Conservation (phyloP, 2,113 vertebrate species). For the Theropithecus gelada region DNA sequence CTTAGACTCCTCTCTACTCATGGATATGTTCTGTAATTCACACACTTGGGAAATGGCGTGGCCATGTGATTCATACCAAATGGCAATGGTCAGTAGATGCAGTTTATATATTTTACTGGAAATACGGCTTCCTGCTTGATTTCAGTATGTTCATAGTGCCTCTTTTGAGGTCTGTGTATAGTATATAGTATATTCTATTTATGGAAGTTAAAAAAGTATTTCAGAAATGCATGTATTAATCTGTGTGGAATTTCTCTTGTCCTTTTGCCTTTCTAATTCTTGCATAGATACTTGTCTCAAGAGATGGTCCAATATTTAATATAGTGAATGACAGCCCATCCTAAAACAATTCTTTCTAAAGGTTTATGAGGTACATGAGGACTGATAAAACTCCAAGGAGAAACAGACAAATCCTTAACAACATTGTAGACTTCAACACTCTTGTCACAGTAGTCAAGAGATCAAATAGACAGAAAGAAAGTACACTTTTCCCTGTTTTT, state of each 20-base stretch:
- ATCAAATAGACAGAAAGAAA: too few species aligned
- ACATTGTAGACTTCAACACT: too few species aligned
- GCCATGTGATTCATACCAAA: not conserved
- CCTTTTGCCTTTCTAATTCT: slow-evolving; percentile 13
- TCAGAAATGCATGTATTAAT: slow-evolving; percentile 54
- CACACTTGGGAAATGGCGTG: not conserved
- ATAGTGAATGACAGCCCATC: not conserved
- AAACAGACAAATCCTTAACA: too few species aligned
- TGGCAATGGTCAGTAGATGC: not conserved
- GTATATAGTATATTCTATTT: slow-evolving; percentile 41
- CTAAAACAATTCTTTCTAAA: too few species aligned
- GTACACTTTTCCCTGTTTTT: not conserved
- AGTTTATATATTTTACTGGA: slow-evolving; percentile 8
- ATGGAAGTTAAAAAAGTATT: slow-evolving; percentile 46
- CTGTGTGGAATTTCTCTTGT: slow-evolving; percentile 45
- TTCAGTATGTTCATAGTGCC: not conserved
- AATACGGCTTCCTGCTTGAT: not conserved
- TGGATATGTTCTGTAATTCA: not conserved
- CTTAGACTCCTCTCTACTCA: not conserved
- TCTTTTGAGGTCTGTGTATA: slow-evolving; percentile 40
- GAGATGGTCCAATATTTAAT: slow-evolving; percentile 1
- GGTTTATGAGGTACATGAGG: too few species aligned
- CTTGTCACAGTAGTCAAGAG: too few species aligned
- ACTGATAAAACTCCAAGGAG: too few species aligned
- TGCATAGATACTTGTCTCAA: not conserved